phyloP scores from a whole-genome alignment of 2,888 invertebrate species.

The Limnephilus marmoratus region DNA sequence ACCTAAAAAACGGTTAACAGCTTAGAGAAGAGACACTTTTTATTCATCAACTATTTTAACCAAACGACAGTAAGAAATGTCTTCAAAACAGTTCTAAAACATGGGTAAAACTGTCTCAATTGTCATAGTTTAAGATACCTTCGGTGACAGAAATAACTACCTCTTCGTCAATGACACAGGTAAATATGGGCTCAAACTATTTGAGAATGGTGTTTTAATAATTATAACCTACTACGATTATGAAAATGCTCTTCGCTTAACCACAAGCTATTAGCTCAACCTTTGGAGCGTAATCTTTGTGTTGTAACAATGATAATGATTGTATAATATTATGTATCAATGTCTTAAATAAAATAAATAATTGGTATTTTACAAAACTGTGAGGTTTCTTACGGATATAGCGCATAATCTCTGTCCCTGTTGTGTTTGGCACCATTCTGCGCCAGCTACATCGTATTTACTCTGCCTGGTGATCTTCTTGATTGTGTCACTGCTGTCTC shows the following conservation, averaged over 20 bases:
- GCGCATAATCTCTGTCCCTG: slow-evolving; percentile 89
- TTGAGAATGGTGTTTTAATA: neutral
- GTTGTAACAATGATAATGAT: too few relatives aligned
- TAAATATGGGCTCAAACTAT: neutral
- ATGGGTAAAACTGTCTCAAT: too few relatives aligned
- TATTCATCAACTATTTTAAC: neutral
- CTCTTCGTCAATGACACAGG: neutral
- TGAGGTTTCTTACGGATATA: slow-evolving; percentile 84
- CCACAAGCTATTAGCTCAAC: too few relatives aligned
- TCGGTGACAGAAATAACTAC: neutral
- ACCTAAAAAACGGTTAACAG: neutral
- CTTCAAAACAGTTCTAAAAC: neutral
- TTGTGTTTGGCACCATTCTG: slow-evolving; percentile 93
- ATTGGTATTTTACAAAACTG: neutral
- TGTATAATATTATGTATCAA: too few relatives aligned
- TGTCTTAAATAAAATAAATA: too few relatives aligned
- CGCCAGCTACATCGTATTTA: slow-evolving; percentile 94
- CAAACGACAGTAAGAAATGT: neutral
- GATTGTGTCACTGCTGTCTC: slow-evolving; percentile 81
- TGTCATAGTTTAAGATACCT: neutral
- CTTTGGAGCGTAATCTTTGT: too few relatives aligned
- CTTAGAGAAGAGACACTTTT: neutral
- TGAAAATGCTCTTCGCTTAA: too few relatives aligned
- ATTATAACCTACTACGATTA: too few relatives aligned
- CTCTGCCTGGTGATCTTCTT: slow-evolving; percentile 91